Evolutionary conservation across 2,888 invertebrate genomes (phyloP).

Genomic region (Tolmerus cingulatus): DNA sequence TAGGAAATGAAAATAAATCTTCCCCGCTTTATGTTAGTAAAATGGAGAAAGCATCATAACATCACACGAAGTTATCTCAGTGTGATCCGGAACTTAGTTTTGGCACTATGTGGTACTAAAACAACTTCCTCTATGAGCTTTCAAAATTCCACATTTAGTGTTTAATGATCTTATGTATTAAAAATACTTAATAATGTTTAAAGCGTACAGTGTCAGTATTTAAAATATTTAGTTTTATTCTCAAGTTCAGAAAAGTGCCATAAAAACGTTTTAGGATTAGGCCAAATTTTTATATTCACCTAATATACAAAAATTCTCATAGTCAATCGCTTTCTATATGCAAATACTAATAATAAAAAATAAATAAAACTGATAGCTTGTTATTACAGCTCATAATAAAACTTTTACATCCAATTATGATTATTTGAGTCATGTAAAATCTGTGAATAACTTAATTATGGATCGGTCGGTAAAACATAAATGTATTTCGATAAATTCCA

Average conservation of each 20-base stretch:
- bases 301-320: too few relatives aligned
- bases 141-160: not conserved
- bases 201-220: too few relatives aligned
- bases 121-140: not conserved
- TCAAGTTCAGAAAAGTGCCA: too few relatives aligned
- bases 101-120: not conserved
- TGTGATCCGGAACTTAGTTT: not conserved
- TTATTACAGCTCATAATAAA: not conserved
- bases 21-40: not conserved
- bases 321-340: too few relatives aligned
- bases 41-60: not conserved
- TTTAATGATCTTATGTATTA: too few relatives aligned
- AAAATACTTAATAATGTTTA: too few relatives aligned
- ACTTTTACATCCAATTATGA: not conserved
- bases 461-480: not conserved
- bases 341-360: too few relatives aligned
- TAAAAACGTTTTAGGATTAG: too few relatives aligned
- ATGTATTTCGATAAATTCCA: not conserved
- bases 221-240: too few relatives aligned
- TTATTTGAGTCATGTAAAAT: not conserved
- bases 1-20: not conserved
- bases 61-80: not conserved
- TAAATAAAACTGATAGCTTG: too few relatives aligned
- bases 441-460: not conserved
- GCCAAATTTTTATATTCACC: too few relatives aligned